These are phyloP conservation scores for Penaeus japonicus DNA, from an alignment of 1,140 invertebrate species.

Conservation along the genomic window DNA sequence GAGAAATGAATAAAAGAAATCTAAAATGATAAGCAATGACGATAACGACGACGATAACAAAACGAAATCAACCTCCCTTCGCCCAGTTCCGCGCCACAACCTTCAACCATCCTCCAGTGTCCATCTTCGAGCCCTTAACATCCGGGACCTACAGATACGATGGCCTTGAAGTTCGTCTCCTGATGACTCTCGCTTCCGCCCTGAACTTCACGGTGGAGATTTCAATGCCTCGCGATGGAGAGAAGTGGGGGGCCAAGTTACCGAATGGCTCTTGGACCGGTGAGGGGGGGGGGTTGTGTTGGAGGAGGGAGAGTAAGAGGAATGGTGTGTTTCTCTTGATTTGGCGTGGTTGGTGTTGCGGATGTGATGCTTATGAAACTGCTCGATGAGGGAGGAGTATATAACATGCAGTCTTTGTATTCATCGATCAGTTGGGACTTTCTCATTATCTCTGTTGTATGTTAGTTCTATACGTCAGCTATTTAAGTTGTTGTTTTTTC, in stretches of 20 bases:
- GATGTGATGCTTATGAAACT: no score
- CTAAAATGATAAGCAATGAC: no score
- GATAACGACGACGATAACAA: background rate
- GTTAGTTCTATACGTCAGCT: no score
- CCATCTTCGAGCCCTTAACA: constrained; percentile 17
- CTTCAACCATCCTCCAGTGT: constrained; percentile 38
- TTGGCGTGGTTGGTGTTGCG: no score
- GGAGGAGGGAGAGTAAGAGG: background rate
- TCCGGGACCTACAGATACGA: background rate
- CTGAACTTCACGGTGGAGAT: constrained; percentile 50
- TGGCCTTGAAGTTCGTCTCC: constrained; percentile 41
- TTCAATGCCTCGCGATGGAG: constrained; percentile 29
- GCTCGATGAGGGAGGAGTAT: no score
- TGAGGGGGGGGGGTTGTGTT: background rate
- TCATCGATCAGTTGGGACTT: no score
- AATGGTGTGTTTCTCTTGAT: no score
- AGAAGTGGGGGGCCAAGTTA: constrained; percentile 42
- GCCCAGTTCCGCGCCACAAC: constrained; percentile 34
- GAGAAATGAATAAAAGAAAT: no score
- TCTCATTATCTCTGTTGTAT: no score
- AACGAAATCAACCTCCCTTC: background rate
- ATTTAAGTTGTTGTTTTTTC: no score
- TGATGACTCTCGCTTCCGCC: constrained; percentile 8
- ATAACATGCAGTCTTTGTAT: no score
- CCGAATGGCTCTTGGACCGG: constrained; percentile 47